These are phyloP conservation scores for Thymallus thymallus DNA, from an alignment of 2,113 vertebrate genomes.

Conservation along the genomic window DNA sequence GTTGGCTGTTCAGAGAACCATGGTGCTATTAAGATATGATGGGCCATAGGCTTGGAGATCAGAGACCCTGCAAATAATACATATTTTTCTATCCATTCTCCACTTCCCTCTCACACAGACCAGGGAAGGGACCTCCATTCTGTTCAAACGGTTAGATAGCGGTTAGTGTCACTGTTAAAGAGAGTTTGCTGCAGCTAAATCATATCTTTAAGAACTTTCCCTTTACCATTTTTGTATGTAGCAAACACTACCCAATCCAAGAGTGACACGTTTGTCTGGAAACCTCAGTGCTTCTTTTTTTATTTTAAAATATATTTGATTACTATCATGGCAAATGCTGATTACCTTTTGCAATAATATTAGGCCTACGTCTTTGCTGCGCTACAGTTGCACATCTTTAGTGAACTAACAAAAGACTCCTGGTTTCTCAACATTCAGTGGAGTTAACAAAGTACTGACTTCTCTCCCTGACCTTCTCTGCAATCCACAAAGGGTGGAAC, in stretches of 20 bases:
- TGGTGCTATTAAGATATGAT: slow-evolving; percentile 65
- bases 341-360: slow-evolving; percentile 61
- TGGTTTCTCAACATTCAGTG: background rate
- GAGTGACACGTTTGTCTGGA: slow-evolving; percentile 51
- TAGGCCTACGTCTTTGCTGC: slow-evolving; percentile 35
- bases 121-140: slow-evolving; percentile 13
- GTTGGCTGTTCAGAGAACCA: slow-evolving; percentile 45
- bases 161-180: slow-evolving; percentile 42
- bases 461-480: slow-evolving; percentile 36
- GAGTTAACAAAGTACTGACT: too few species aligned
- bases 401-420: slow-evolving; percentile 29
- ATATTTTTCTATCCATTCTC: slow-evolving; percentile 23
- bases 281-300: slow-evolving; percentile 37
- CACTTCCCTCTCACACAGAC: slow-evolving; percentile 9
- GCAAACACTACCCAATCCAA: slow-evolving; percentile 73
- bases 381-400: slow-evolving; percentile 44
- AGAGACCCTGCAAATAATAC: slow-evolving; percentile 42
- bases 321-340: slow-evolving; percentile 50
- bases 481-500: slow-evolving; percentile 33
- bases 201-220: slow-evolving; percentile 28
- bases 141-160: slow-evolving; percentile 26
- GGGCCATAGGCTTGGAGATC: slow-evolving; percentile 17
- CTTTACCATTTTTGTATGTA: slow-evolving; percentile 52
- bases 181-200: slow-evolving; percentile 9
- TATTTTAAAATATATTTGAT: slow-evolving; percentile 43